phyloP scores from a whole-genome alignment of 2,797 vertebrate genomes.

The Graptemys geographica region DNA sequence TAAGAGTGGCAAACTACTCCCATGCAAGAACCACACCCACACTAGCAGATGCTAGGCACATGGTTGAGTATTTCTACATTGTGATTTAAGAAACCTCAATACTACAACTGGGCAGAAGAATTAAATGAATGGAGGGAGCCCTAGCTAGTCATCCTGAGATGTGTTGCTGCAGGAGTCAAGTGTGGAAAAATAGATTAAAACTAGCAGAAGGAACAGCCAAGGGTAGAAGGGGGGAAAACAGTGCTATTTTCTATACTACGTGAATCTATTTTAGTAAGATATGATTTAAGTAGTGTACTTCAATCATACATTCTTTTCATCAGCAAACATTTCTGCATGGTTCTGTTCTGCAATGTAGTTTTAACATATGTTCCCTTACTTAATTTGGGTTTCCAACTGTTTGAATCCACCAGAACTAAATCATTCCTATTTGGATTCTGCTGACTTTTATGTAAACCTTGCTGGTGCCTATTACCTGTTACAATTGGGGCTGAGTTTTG shows the following conservation, averaged over 20 bases:
- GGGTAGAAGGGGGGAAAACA: no score
- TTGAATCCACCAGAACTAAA: background rate
- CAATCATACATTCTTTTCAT: background rate
- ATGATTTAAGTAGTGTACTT: background rate
- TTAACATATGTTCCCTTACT: background rate
- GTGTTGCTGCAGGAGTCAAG: background rate
- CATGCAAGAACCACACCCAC: background rate
- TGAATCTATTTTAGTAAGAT: background rate
- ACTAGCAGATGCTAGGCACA: background rate
- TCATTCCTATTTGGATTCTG: background rate
- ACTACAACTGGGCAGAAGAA: background rate
- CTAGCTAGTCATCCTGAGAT: background rate
- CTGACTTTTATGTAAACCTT: background rate
- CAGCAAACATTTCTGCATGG: no score
- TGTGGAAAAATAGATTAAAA: background rate
- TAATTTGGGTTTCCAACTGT: background rate
- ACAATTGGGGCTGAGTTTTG: background rate
- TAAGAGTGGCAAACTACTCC: background rate
- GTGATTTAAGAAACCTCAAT: background rate
- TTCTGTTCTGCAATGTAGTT: background rate
- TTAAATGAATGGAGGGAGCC: background rate
- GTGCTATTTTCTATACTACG: no score
- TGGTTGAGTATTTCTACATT: background rate
- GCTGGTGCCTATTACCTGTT: background rate
- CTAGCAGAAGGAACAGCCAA: background rate